Conservation (phyloP, 2,797 vertebrate species). For the Fringilla coelebs region DNA sequence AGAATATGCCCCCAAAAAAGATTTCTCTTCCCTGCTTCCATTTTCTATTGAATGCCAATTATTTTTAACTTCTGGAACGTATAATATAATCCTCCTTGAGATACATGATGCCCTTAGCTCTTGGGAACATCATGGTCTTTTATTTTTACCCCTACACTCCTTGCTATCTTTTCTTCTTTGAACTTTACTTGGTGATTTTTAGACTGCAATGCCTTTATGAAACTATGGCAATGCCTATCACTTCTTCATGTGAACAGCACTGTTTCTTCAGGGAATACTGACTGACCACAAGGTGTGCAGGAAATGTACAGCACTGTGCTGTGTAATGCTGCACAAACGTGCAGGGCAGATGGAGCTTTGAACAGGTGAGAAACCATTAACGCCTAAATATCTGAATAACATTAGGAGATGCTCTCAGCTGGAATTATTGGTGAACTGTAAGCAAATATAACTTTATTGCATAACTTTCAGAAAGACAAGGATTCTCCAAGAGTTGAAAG, state of each 20-base stretch:
- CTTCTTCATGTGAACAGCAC: neutral
- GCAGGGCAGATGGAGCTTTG: neutral
- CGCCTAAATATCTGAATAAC: neutral
- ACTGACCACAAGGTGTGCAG: neutral
- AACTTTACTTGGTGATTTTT: neutral
- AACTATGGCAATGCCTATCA: neutral
- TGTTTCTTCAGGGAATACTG: neutral
- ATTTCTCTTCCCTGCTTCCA: neutral
- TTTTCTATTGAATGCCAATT: constrained; percentile 1
- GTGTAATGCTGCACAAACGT: neutral
- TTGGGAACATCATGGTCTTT: constrained; percentile 7
- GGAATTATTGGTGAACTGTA: neutral
- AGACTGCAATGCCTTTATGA: neutral
- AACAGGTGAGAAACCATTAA: neutral
- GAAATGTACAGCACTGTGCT: neutral
- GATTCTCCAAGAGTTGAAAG: constrained; percentile 7
- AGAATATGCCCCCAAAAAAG: neutral
- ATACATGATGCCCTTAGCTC: neutral
- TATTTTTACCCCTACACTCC: neutral
- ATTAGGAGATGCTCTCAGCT: neutral
- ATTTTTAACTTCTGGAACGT: constrained; percentile 5
- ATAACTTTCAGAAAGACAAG: constrained; percentile 42
- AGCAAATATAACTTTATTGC: constrained; percentile 26
- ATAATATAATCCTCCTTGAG: constrained; percentile 19
- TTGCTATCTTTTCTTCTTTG: neutral